Conservation (phyloP, 2,888 invertebrate species). For the Stenchaetothrips biformis region DNA sequence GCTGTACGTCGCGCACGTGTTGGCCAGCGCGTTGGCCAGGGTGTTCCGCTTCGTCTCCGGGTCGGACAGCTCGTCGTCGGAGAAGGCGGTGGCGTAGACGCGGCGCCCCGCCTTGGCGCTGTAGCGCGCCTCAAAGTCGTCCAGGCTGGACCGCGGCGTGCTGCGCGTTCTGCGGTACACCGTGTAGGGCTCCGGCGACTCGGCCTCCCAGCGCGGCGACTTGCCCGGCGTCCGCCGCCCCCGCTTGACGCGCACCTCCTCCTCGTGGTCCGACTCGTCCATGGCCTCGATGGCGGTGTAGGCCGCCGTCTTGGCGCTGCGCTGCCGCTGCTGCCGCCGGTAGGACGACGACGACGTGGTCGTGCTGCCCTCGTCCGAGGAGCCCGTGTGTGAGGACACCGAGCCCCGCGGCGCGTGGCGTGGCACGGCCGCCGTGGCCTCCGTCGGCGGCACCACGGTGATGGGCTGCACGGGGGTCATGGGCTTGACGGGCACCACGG, state of each 20-base stretch:
- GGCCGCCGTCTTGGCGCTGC: slow-evolving; percentile 5
- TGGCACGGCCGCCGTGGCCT: not conserved
- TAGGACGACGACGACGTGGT: not conserved
- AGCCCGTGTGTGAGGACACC: not conserved
- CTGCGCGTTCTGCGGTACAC: not conserved
- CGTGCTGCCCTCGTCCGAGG: not conserved
- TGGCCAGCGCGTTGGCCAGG: not conserved
- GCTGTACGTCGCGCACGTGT: not conserved
- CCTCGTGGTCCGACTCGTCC: not conserved
- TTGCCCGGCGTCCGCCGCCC: not conserved
- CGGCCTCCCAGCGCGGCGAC: not conserved
- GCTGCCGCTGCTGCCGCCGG: slow-evolving; percentile 10
- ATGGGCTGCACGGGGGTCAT: not conserved
- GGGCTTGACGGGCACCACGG: not conserved
- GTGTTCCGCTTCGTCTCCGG: not conserved
- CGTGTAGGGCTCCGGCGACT: not conserved
- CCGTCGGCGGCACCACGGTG: not conserved
- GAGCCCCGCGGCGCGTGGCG: not conserved
- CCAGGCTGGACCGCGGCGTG: not conserved
- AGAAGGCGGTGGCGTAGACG: not conserved
- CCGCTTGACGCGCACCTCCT: not conserved
- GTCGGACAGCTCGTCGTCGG: not conserved
- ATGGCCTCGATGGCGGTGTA: not conserved
- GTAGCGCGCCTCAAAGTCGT: slow-evolving; percentile 2
- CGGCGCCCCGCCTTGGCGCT: not conserved